Evolutionary conservation across 2,113 vertebrate genomes (phyloP).

Genomic region (Podiceps cristatus): DNA sequence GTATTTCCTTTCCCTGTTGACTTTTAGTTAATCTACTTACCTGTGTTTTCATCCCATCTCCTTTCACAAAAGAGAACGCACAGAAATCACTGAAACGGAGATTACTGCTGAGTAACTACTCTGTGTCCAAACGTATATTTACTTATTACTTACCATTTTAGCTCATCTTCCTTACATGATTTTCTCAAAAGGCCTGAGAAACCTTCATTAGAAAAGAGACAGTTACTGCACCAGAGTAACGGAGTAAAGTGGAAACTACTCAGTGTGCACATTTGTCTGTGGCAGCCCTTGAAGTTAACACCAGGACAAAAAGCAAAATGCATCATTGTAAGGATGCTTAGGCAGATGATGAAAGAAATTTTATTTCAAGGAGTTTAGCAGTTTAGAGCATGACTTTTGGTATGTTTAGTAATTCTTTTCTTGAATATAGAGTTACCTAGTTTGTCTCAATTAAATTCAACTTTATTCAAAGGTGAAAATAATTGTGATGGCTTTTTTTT

Average conservation of each 20-base stretch:
- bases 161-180: neutral
- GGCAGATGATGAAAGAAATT: neutral
- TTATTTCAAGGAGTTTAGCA: neutral
- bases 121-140: neutral
- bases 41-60: neutral
- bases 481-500: neutral
- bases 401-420: neutral
- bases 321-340: neutral
- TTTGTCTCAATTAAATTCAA: neutral
- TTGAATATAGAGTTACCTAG: neutral
- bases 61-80: neutral
- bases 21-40: neutral
- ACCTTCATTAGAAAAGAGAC: neutral
- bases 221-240: neutral
- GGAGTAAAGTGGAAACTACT: neutral
- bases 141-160: neutral
- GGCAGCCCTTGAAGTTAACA: neutral
- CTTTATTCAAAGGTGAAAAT: neutral
- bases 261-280: neutral
- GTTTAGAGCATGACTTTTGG: neutral
- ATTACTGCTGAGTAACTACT: neutral
- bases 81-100: neutral
- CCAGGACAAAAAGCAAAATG: neutral
- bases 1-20: neutral
- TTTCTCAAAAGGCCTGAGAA: conserved; percentile 2